Evolutionary conservation across 2,888 invertebrate species (phyloP), one percentile per base, ranked within the genome.

Genomic region (Amblyjoppa proteus): DNA sequence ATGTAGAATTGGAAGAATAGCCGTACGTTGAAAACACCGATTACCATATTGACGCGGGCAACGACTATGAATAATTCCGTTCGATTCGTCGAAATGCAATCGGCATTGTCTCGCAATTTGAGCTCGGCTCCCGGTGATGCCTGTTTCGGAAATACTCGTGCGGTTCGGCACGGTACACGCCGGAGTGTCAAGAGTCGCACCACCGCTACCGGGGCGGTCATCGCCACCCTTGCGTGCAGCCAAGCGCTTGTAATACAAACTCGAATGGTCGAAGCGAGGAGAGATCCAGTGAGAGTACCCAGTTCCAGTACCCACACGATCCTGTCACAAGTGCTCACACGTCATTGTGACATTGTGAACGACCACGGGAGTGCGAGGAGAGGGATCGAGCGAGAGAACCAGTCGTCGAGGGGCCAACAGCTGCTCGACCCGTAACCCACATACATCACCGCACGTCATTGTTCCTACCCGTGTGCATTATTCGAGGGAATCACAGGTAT

Each of bases 401-500:
- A 92, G 93, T 92, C 91, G 92, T 92, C 90, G 91, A 91, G 91
- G 89, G 86, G 74, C 91, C 89, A 93, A 92, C 93, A 93, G 93
- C 93, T 93, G 93, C 93, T 92, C 92, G 92, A 91, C 92, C 91
- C 92, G 91, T 92, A 93, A 93, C 93, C 93, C 93, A 93, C 92
- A 93, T 93, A 93, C 93, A 93, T 93, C 93, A 93, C 92, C 92
- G 90, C 93, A 90, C 90, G 91, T 93, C 93, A 93, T 93, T 93
- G 93, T 92, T 92, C 90, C 87, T 82, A 81, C 84, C 89, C 87
- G 88, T 88, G 89, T 85, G 90, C 89, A 91, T 92, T 92, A 92
- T 92, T 92, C 89, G 88, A 89, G 89, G 90, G 78, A 66, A 71
- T 71, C 80, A 49, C 92, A 91, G 92, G 91, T 92, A 92, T 89